Percentiles rank a stretch among this genome's conserved stretches.
phyloP scores from a whole-genome alignment of 2,888 invertebrate species.

The Scaptomyza polygonia region DNA sequence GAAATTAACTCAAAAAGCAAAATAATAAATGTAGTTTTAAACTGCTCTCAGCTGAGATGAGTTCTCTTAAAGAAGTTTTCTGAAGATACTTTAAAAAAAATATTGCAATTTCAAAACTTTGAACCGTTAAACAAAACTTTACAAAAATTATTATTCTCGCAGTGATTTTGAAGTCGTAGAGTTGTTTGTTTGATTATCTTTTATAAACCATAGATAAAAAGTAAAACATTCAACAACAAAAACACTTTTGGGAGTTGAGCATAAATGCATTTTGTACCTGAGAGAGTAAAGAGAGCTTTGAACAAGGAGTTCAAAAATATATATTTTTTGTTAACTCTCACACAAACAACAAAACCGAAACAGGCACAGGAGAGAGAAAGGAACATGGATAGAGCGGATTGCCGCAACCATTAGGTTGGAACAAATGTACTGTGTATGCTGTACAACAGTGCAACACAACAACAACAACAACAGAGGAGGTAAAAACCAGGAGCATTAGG shows the following conservation, averaged over 20 bases:
- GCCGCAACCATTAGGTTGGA: conserved; percentile 61
- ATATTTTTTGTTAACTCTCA: conserved; percentile 5
- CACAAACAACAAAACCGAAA: conserved; percentile 7
- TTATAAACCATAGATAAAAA: background rate
- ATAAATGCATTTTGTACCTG: background rate
- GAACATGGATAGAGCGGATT: conserved; percentile 24
- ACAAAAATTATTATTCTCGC: background rate
- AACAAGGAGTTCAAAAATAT: background rate
- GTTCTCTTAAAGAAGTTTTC: too few relatives aligned
- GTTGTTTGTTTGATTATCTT: background rate
- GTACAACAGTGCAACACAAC: conserved; percentile 58
- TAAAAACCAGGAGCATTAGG: conserved; percentile 8
- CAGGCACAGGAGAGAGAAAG: background rate
- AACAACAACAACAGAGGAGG: conserved; percentile 60
- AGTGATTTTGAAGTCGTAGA: background rate
- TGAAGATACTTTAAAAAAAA: too few relatives aligned
- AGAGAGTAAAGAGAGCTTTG: background rate
- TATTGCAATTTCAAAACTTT: too few relatives aligned
- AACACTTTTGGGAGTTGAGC: background rate
- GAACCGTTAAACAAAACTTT: too few relatives aligned
- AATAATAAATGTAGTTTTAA: too few relatives aligned
- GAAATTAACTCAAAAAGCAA: too few relatives aligned
- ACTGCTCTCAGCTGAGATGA: too few relatives aligned
- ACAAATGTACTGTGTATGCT: conserved; percentile 60
- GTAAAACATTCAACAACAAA: background rate